A percentile compares a stretch with the other conserved stretches of the same genome.
These are phyloP conservation scores for Formica exsecta DNA, from an alignment of 1,140 invertebrate species.

Conservation along the genomic window DNA sequence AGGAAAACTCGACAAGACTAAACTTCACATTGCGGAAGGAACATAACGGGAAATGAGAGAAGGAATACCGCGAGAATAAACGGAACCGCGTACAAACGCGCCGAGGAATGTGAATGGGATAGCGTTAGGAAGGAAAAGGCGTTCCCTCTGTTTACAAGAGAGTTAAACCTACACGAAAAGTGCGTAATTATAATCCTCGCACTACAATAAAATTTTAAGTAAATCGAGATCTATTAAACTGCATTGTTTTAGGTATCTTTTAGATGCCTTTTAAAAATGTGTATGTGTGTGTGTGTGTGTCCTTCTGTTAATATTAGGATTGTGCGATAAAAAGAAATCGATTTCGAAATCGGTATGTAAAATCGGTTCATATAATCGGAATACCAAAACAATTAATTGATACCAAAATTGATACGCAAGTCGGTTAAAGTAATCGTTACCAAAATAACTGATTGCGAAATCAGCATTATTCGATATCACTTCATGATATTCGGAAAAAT, in stretches of 20 bases:
- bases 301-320: background rate
- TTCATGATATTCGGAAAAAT: too few relatives aligned
- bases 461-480: too few relatives aligned
- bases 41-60: constrained; percentile 47
- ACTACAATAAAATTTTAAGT: background rate
- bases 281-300: too few relatives aligned
- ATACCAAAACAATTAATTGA: too few relatives aligned
- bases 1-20: constrained; percentile 25
- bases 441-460: too few relatives aligned
- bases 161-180: constrained; percentile 32
- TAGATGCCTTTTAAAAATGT: too few relatives aligned
- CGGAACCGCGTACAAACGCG: constrained; percentile 3
- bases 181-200: constrained; percentile 8
- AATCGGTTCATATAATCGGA: too few relatives aligned
- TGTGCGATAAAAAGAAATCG: too few relatives aligned
- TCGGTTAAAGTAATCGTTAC: too few relatives aligned
- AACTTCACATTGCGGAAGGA: constrained; percentile 44
- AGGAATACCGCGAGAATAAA: constrained; percentile 42
- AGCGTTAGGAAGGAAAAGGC: constrained; percentile 13
- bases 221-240: background rate
- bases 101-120: background rate
- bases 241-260: background rate
- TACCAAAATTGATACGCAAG: too few relatives aligned
- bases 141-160: constrained; percentile 12
- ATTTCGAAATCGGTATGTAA: too few relatives aligned